Percentiles rank a stretch among this genome's conserved stretches.
These are phyloP conservation scores for Brachynemurus nebulosus DNA, from an alignment of 2,888 invertebrate species.

Conservation along the genomic window DNA sequence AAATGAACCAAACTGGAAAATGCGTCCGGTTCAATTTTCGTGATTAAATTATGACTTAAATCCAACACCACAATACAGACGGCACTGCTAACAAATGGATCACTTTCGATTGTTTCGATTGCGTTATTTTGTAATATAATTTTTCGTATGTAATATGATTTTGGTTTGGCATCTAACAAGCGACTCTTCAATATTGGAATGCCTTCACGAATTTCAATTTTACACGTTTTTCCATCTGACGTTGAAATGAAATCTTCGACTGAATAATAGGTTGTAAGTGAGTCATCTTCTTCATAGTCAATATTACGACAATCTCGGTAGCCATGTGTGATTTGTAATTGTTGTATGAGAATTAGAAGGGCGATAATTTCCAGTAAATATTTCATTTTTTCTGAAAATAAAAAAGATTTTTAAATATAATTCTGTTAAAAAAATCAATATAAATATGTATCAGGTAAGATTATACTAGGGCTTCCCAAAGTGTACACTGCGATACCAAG, in stretches of 20 bases:
- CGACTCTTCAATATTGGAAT: neutral
- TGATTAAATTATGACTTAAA: constrained; percentile 1
- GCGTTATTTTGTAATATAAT: neutral
- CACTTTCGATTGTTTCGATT: neutral
- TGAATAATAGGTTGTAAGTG: neutral
- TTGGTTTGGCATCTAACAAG: neutral
- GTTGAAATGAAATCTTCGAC: neutral
- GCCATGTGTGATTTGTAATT: no score
- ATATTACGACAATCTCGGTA: neutral
- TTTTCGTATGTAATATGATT: constrained; percentile 3
- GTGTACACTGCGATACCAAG: no score
- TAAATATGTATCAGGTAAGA: no score
- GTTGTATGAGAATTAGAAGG: no score
- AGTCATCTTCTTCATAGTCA: neutral
- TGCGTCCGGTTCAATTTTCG: neutral
- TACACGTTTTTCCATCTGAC: constrained; percentile 4
- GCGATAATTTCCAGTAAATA: no score
- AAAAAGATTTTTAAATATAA: no score
- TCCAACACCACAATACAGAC: neutral
- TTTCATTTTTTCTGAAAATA: no score
- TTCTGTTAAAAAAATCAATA: no score
- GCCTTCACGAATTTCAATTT: neutral
- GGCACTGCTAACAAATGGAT: neutral
- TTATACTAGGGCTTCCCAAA: no score
- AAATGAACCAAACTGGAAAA: neutral